Evolutionary conservation across 2,888 invertebrate species (phyloP), one percentile per base, ranked within the genome.

Genomic region (Pyralis farinalis): DNA sequence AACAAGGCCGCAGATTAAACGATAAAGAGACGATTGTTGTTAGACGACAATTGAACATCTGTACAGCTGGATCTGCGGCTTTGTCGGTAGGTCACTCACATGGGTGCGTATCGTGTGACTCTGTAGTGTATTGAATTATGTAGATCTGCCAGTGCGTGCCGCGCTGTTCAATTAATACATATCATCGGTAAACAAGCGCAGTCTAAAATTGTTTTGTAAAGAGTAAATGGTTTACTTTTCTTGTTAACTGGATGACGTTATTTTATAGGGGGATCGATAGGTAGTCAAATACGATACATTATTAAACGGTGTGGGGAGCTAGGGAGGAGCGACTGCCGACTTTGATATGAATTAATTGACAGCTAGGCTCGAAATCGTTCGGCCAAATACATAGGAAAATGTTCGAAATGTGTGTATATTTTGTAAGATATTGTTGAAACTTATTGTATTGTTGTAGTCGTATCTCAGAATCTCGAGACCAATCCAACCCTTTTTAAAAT

Each of bases 401-500:
- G 43, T 61, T 58, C 55, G 58, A 67, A 61, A 65, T 62, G 52
- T 72, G 60, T 78, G 73, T 79, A 79, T 83, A 84, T 85, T 84
- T 82, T 85, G 80, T 85, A 82, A 73, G 55, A 71, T 79, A 83
- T 77, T 84, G 82, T 83, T 84, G 68, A 74, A 70, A 63, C 57
- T 64, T 75, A 66, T 76, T 67, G 53, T 64, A 65, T 68, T 77
- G 71, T 78, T 76, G 72, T 81, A 83, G 72, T 65, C 51, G 67
- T 65, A 76, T 80, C 71, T 78, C 79, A 72, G 73, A 85, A 79
- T 84, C 77, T 85, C 82, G 77, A 79, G 87, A 87, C 87, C 87
- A 87, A 87, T 72, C 67, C 73, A 74, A 80, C 67, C 71, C 73
- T 74, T 82, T 83, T 81, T 83, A 83, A 74, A 84, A 54, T 68